Evolutionary conservation across 1,140 invertebrate species (phyloP).

Genomic region (Bombyx mandarina): DNA sequence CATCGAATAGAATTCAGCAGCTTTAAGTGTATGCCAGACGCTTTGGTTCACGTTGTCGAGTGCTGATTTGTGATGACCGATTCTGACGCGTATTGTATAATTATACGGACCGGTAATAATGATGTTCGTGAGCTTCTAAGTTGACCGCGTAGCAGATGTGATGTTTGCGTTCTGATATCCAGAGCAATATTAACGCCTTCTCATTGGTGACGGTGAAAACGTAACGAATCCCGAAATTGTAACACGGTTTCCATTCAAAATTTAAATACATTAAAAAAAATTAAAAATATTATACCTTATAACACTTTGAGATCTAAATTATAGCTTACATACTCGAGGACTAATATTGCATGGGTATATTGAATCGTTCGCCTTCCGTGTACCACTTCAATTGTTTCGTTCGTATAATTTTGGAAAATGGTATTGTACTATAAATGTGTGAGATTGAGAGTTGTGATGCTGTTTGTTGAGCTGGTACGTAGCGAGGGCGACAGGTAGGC

Average conservation of each 20-base stretch:
- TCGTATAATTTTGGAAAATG: neutral
- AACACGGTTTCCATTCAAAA: neutral
- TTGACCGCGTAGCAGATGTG: slow-evolving; percentile 44
- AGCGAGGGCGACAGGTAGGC: slow-evolving; percentile 17
- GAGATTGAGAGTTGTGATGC: neutral
- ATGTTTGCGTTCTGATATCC: slow-evolving; percentile 41
- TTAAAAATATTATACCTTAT: too few relatives aligned
- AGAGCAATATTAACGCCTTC: slow-evolving; percentile 57
- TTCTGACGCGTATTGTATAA: slow-evolving; percentile 7
- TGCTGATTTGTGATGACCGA: slow-evolving; percentile 6
- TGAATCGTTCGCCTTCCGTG: slow-evolving; percentile 22
- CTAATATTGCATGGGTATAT: slow-evolving; percentile 67
- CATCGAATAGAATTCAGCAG: slow-evolving; percentile 34
- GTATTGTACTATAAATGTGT: neutral
- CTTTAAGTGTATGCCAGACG: slow-evolving; percentile 59
- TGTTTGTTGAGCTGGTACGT: neutral
- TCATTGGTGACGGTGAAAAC: slow-evolving; percentile 44
- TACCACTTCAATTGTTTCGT: slow-evolving; percentile 7
- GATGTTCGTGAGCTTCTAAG: slow-evolving; percentile 33
- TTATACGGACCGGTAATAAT: slow-evolving; percentile 32
- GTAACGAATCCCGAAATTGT: slow-evolving; percentile 21
- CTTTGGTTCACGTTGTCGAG: slow-evolving; percentile 39
- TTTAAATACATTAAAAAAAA: too few relatives aligned
- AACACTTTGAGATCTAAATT: too few relatives aligned
- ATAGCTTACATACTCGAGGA: slow-evolving; percentile 13